phyloP scores from a whole-genome alignment of 2,888 invertebrate genomes.

The Chesias legatella region DNA sequence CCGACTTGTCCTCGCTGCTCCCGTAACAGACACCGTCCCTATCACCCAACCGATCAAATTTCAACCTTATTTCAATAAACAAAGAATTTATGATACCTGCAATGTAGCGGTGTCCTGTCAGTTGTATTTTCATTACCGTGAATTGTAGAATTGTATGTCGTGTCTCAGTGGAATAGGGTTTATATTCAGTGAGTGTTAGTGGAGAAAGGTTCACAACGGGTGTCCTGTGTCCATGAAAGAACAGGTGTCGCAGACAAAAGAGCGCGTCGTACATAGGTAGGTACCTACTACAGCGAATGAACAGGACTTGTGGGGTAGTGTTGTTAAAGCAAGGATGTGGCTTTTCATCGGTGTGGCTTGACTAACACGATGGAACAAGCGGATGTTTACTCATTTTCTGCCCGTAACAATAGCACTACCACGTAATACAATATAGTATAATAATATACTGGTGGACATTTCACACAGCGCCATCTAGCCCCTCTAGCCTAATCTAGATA shows the following conservation, averaged over 20 bases:
- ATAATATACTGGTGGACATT: too few species aligned
- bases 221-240: constrained; percentile 34
- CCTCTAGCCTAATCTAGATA: too few species aligned
- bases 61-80: not conserved
- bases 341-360: too few species aligned
- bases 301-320: constrained; percentile 11
- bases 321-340: too few species aligned
- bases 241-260: constrained; percentile 33
- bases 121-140: constrained; percentile 2
- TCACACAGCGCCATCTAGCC: too few species aligned
- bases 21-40: constrained; percentile 19
- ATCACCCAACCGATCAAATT: constrained; percentile 1
- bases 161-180: constrained; percentile 6
- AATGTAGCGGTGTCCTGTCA: constrained; percentile 1
- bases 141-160: constrained; percentile 1
- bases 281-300: constrained; percentile 20
- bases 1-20: constrained; percentile 27
- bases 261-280: too few species aligned
- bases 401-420: too few species aligned
- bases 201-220: constrained; percentile 33
- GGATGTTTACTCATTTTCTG: too few species aligned
- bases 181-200: not conserved
- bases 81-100: constrained; percentile 1
- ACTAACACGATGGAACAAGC: too few species aligned
- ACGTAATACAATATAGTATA: too few species aligned